Conservation (phyloP, 1,140 invertebrate species). For the Ptiloglossa arizonensis region DNA sequence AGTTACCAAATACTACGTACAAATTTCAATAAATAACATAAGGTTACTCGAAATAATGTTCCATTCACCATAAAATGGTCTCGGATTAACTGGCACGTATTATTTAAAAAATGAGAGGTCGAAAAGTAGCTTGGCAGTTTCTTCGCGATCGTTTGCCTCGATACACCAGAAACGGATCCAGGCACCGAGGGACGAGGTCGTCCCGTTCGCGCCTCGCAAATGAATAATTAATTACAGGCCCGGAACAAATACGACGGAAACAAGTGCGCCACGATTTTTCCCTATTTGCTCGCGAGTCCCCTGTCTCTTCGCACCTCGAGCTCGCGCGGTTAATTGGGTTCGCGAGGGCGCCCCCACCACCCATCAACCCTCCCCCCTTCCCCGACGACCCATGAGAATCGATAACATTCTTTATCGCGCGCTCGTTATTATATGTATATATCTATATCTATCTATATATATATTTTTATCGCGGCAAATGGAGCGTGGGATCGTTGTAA, state of each 20-base stretch:
- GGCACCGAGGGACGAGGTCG: neutral
- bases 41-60: too few relatives aligned
- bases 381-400: slow-evolving; percentile 10
- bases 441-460: too few relatives aligned
- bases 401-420: slow-evolving; percentile 8
- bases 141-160: neutral
- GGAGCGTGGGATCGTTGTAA: neutral
- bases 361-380: too few relatives aligned
- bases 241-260: neutral
- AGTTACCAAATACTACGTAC: too few relatives aligned
- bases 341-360: neutral
- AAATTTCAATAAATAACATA: too few relatives aligned
- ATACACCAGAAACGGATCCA: neutral
- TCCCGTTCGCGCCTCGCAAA: neutral
- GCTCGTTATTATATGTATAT: neutral
- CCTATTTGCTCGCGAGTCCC: neutral
- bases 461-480: neutral
- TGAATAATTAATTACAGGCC: slow-evolving; percentile 19
- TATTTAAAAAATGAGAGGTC: too few relatives aligned
- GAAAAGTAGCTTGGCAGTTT: neutral
- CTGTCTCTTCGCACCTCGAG: neutral
- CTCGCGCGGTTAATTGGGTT: slow-evolving; percentile 3
- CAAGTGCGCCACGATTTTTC: neutral
- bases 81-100: too few relatives aligned
- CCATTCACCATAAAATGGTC: too few relatives aligned